Base-by-base conservation (phyloP, 2,888 invertebrate species). In the Acronicta psi region DNA sequence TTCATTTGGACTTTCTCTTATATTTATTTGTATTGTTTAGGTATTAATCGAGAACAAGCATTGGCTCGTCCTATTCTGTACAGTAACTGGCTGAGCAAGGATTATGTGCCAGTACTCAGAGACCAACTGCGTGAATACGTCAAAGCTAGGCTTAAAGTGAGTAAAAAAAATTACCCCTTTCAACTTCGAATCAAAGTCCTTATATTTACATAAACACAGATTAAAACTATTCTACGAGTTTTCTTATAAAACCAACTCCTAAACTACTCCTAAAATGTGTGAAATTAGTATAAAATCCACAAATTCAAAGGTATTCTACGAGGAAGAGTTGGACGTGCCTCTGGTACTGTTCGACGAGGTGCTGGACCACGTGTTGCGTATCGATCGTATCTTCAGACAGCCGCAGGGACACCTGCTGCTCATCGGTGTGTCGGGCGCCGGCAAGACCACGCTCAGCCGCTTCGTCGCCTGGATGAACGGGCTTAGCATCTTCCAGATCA, bases 391-490 rank as follows among this genome's bases (percentile, higher is more conserved):
- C 84, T 99, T 99, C 96, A 96, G 99, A 54, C 99, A 99, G 90
- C 99, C 99, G 8, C 99, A 99, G 89, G 99, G 99, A 55, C 99
- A 99, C 92, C 92, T 99, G 76, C 93, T 99, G 79, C 95, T 99
- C 8, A 99, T 99, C 83, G 99, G 99, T 72, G 99, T 99, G 7
- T 99, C 99, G 50, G 99, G 99, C 43, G 99, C 99, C 71, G 99
- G 99, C 73, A 99, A 99, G 94, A 99, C 99, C 0, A 99, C 99
- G 10, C 95, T 99, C 75, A 99, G 99, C 23, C 96, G 99, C 73
- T 99, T 99, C 91, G 99, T 99, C 31, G 99, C 99, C 46, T 99
- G 99, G 99, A 99, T 99, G 98, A 99, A 99, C 89, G 99, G 99
- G 8, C 95, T 99, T 36, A 98, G 98, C 74, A 99, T 99, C 61